Evolutionary conservation across 2,797 vertebrate species (phyloP).

Genomic region (Psittacula echo): DNA sequence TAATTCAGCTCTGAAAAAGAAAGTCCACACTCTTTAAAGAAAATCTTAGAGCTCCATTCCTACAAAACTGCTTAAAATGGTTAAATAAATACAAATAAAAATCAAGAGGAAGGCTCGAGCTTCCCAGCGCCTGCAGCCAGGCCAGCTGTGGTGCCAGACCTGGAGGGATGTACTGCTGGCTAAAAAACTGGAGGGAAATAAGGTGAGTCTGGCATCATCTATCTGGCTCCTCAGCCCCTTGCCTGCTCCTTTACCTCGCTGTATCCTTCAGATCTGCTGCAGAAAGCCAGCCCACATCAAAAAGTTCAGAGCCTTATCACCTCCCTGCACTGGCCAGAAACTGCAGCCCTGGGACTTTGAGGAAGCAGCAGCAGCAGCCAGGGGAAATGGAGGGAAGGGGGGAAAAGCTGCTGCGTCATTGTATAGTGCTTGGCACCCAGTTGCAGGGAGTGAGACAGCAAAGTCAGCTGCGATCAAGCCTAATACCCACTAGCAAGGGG

Average conservation of each 20-base stretch:
- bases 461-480: neutral
- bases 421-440: neutral
- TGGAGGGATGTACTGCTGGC: neutral
- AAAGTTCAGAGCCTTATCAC: neutral
- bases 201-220: neutral
- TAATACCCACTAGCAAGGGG: neutral
- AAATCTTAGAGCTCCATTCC: neutral
- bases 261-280: neutral
- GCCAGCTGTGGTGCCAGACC: fast-evolving
- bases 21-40: neutral
- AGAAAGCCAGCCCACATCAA: neutral
- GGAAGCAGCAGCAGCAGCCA: neutral
- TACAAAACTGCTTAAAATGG: neutral
- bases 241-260: neutral
- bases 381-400: neutral
- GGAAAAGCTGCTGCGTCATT: neutral
- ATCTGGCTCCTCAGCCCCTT: neutral
- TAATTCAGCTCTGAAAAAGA: neutral
- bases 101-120: neutral
- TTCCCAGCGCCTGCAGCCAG: neutral
- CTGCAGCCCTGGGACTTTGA: neutral
- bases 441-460: neutral
- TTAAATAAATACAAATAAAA: neutral
- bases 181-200: neutral
- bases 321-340: neutral